Evolutionary conservation across 2,888 invertebrate species (phyloP).

Genomic region (Caenorhabditis afra): DNA sequence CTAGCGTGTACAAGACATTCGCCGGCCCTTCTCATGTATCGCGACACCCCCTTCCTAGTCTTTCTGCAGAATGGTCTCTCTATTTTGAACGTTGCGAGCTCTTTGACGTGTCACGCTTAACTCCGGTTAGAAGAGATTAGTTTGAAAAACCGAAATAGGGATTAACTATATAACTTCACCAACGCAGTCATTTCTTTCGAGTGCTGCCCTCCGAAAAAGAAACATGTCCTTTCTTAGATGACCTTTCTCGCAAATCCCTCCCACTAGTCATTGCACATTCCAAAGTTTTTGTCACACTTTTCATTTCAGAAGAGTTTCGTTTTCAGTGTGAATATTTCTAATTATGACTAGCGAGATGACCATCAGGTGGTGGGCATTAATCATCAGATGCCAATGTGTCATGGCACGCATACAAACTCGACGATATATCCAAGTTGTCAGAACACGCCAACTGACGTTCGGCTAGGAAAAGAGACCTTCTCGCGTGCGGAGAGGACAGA

Average conservation of each 20-base stretch:
- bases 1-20: constrained; percentile 47
- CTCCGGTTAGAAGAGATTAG: constrained; percentile 25
- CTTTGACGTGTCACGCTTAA: constrained; percentile 31
- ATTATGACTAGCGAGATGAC: constrained; percentile 6
- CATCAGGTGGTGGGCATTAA: constrained; percentile 48
- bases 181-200: background rate
- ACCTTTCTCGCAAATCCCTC: background rate
- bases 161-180: constrained; percentile 24
- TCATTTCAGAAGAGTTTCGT: background rate
- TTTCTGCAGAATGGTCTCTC: constrained; percentile 50
- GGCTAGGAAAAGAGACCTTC: constrained; percentile 50
- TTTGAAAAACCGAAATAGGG: constrained; percentile 16
- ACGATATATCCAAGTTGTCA: constrained; percentile 62
- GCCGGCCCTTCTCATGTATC: constrained; percentile 41
- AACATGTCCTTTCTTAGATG: too few relatives aligned
- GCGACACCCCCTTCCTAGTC: constrained; percentile 6
- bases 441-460: constrained; percentile 62
- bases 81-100: constrained; percentile 34
- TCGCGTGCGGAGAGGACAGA: constrained; percentile 36
- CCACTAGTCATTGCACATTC: background rate
- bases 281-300: background rate
- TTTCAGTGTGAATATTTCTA: background rate
- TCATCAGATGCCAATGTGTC: constrained; percentile 55
- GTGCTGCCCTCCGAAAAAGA: constrained; percentile 4
- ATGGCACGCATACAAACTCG: constrained; percentile 56